Conservation (phyloP, 2,888 invertebrate genomes). For the Drosophila kanekoi region DNA sequence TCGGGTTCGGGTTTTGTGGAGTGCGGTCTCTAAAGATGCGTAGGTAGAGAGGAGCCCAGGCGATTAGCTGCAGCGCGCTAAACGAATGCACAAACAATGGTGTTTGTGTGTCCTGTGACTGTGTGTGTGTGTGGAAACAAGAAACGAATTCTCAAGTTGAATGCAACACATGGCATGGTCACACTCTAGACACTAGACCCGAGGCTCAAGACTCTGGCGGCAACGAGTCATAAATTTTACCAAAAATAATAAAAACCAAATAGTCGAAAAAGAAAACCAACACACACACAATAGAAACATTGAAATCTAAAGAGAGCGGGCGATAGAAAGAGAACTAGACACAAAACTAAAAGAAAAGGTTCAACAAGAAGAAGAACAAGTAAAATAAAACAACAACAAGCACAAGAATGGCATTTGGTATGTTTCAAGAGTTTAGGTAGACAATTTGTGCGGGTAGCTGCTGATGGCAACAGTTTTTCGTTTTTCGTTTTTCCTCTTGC, state of each 20-base stretch:
- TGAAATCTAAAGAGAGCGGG: constrained; percentile 4
- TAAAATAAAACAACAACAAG: no score
- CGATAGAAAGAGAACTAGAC: constrained; percentile 24
- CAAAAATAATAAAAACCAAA: constrained; percentile 77
- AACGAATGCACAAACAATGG: constrained; percentile 70
- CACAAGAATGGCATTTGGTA: constrained; percentile 51
- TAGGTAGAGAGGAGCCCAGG: constrained; percentile 45
- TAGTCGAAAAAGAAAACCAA: constrained; percentile 57
- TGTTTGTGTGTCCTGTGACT: not conserved
- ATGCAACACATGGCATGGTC: constrained; percentile 68
- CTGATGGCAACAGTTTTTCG: constrained; percentile 29
- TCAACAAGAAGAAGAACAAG: constrained; percentile 17
- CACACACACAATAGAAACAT: constrained; percentile 38
- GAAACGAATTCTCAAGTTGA: constrained; percentile 70
- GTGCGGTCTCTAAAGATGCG: constrained; percentile 40
- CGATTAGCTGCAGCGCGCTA: constrained; percentile 65
- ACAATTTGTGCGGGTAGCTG: constrained; percentile 46
- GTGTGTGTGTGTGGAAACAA: constrained; percentile 45
- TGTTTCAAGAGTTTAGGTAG: constrained; percentile 64
- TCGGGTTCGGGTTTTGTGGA: constrained; percentile 9
- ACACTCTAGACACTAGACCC: constrained; percentile 48
- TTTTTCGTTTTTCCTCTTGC: constrained; percentile 9
- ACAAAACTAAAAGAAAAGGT: constrained; percentile 51
- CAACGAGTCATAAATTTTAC: constrained; percentile 72
- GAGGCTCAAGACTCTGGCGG: constrained; percentile 43